These are phyloP conservation scores for Oreocharis arfaki DNA, from an alignment of 2,113 vertebrate species.

Conservation along the genomic window DNA sequence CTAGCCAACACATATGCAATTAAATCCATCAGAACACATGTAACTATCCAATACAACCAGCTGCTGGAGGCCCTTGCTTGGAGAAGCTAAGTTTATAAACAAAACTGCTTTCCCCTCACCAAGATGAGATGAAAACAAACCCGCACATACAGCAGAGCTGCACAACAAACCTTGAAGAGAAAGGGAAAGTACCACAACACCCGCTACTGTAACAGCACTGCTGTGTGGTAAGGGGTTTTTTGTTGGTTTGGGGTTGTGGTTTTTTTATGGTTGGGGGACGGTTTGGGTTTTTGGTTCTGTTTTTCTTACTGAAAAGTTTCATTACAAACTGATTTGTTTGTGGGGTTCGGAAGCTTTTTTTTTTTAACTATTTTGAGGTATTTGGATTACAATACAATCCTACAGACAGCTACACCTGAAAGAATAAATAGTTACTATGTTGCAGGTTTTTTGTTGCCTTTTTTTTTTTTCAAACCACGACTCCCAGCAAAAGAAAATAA, in stretches of 20 bases:
- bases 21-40: neutral
- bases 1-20: rapidly evolving
- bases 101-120: neutral
- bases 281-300: neutral
- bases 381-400: neutral
- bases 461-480: neutral
- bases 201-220: neutral
- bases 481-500: neutral
- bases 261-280: neutral
- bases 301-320: neutral
- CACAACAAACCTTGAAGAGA: neutral
- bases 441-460: neutral
- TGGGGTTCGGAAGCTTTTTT: rapidly evolving
- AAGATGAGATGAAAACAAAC: neutral
- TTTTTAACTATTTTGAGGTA: neutral
- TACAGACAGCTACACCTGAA: neutral
- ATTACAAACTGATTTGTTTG: neutral
- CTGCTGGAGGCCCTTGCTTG: neutral
- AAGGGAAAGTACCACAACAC: neutral
- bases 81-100: neutral
- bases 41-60: neutral
- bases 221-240: rapidly evolving
- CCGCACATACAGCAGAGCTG: neutral
- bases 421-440: neutral
- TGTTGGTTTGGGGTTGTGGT: neutral